phyloP scores from a whole-genome alignment of 2,888 invertebrate species.

The Aphelenchoides bicaudatus region DNA sequence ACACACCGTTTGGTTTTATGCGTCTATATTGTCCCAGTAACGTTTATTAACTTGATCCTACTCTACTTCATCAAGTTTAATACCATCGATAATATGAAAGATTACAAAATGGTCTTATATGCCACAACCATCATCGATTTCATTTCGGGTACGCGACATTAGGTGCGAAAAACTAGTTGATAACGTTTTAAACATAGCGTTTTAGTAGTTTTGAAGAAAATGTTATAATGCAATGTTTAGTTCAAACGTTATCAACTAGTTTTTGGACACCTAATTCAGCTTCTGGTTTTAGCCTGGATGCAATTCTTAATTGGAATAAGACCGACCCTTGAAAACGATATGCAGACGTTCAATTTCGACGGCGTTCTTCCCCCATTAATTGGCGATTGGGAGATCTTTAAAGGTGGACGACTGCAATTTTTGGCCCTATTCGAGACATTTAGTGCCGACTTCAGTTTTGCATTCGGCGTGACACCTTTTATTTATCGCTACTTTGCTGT shows the following conservation, averaged over 20 bases:
- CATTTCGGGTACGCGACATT: too few relatives aligned
- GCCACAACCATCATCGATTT: conserved; percentile 12
- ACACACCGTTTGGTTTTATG: neutral
- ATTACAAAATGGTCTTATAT: conserved; percentile 9
- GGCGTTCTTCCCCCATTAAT: conserved; percentile 1
- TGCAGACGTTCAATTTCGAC: conserved; percentile 12
- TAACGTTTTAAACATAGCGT: too few relatives aligned
- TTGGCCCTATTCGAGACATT: conserved; percentile 11
- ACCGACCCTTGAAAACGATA: conserved; percentile 13
- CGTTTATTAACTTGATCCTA: neutral
- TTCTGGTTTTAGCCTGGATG: neutral
- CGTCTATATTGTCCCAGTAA: conserved; percentile 2
- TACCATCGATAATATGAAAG: neutral
- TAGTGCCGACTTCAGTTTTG: conserved; percentile 3
- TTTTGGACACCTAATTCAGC: too few relatives aligned
- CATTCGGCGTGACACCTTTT: conserved; percentile 3
- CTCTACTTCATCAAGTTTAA: neutral
- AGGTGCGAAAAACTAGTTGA: too few relatives aligned
- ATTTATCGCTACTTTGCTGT: conserved; percentile 13
- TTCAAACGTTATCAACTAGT: too few relatives aligned
- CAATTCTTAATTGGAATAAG: conserved; percentile 11
- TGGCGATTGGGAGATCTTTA: conserved; percentile 1
- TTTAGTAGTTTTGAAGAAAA: too few relatives aligned
- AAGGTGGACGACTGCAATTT: neutral
- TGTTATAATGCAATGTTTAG: too few relatives aligned